A percentile compares a stretch with the other conserved stretches of the same genome.
These are phyloP conservation scores for Tonatia bakeri DNA, from an alignment of 2,113 vertebrate species.

Conservation along the genomic window DNA sequence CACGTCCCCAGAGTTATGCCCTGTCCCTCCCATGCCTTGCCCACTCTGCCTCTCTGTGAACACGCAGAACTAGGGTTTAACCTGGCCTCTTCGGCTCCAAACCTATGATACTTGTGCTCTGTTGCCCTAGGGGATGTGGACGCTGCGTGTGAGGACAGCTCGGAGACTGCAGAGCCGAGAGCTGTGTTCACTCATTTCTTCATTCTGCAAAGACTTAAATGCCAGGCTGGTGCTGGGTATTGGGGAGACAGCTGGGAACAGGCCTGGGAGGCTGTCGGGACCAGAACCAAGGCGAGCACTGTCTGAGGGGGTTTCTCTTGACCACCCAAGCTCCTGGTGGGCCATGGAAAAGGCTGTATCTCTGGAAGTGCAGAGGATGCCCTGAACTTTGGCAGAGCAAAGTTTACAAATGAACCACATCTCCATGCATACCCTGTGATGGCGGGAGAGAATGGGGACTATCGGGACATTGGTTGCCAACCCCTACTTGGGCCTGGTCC, in stretches of 20 bases:
- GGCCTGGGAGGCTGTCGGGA: neutral
- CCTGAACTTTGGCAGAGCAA: neutral
- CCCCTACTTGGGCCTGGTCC: neutral
- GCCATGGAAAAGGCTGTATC: neutral
- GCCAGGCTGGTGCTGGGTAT: neutral
- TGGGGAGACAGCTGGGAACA: neutral
- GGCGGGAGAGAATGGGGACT: neutral
- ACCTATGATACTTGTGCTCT: neutral
- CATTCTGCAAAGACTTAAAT: neutral
- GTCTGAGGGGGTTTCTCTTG: rapidly evolving
- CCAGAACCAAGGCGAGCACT: neutral
- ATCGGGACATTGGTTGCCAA: neutral
- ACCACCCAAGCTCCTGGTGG: neutral
- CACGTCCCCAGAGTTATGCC: neutral
- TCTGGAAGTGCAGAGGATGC: neutral
- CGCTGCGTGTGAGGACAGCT: neutral
- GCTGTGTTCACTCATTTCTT: neutral
- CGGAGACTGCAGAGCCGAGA: neutral
- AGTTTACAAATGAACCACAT: neutral
- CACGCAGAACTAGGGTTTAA: neutral
- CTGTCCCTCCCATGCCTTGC: rapidly evolving
- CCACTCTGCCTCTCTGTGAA: neutral
- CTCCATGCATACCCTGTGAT: neutral
- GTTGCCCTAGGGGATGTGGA: no score
- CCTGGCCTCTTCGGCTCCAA: neutral